Evolutionary conservation across 2,797 vertebrate species (phyloP).

Genomic region (Leptodactylus fallax): DNA sequence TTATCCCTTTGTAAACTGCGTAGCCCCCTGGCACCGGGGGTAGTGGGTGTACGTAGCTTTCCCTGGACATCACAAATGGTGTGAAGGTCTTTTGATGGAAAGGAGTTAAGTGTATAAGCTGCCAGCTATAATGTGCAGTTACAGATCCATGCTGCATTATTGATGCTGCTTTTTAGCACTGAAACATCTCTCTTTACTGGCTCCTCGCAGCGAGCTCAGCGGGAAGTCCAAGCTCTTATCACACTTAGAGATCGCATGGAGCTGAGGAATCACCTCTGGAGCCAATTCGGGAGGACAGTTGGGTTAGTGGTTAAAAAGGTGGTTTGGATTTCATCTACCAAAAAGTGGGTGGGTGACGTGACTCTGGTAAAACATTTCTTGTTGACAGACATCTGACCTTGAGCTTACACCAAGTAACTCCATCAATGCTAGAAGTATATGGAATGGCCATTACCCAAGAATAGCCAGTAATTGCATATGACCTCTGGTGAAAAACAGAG

Average conservation of each 20-base stretch:
- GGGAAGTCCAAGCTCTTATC: conserved; percentile 51
- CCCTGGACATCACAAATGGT: conserved; percentile 41
- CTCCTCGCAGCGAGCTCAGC: conserved; percentile 47
- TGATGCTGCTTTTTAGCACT: conserved; percentile 62
- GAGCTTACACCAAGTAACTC: background rate
- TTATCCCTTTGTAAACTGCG: conserved; percentile 29
- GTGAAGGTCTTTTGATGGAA: conserved; percentile 60
- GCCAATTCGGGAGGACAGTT: conserved; percentile 10
- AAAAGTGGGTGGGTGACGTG: background rate
- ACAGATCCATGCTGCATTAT: conserved; percentile 63
- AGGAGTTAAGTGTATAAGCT: conserved; percentile 63
- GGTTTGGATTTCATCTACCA: conserved; percentile 43
- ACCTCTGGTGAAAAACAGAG: background rate
- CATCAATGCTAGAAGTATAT: background rate
- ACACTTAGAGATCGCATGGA: conserved; percentile 32
- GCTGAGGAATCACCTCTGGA: conserved; percentile 38
- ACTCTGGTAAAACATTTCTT: background rate
- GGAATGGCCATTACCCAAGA: background rate
- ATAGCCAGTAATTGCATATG: background rate
- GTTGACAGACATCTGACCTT: background rate
- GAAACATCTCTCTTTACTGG: conserved; percentile 62
- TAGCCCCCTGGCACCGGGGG: conserved; percentile 11
- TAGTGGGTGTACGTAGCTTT: conserved; percentile 29
- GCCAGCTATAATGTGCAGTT: conserved; percentile 64
- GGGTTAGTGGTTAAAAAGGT: conserved; percentile 38